Evolutionary conservation across 64 coral and sea anemone species (phyloP).

Genomic region (Montipora foliosa): DNA sequence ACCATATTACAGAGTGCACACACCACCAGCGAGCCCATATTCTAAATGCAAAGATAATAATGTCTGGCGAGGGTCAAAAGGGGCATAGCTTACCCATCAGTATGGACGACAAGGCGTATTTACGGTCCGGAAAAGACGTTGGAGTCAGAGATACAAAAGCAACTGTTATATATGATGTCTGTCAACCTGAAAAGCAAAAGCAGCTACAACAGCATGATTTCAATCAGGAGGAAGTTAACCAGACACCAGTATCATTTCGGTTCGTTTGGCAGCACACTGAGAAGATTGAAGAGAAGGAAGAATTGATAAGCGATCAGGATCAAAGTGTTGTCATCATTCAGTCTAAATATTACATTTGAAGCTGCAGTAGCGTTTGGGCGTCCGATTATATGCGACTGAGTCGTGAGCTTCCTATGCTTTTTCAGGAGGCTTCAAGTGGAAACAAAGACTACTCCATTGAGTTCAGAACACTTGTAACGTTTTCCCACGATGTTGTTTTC

Average conservation of each 20-base stretch:
- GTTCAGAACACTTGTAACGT: conserved; percentile 25
- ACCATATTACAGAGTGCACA: neutral
- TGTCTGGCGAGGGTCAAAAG: conserved; percentile 53
- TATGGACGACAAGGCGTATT: conserved; percentile 36
- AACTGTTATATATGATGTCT: conserved; percentile 63
- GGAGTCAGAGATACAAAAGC: conserved; percentile 77
- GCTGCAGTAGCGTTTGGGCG: conserved; percentile 48
- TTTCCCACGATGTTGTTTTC: conserved; percentile 11
- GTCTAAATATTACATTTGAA: conserved; percentile 65
- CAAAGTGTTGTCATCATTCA: conserved; percentile 20
- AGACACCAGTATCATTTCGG: conserved; percentile 58
- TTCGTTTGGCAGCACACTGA: conserved; percentile 48
- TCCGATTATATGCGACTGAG: conserved; percentile 51
- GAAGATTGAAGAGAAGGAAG: conserved; percentile 59
- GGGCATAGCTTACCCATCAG: conserved; percentile 49
- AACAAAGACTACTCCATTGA: conserved; percentile 27
- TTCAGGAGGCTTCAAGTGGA: neutral
- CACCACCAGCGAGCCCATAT: conserved; percentile 70
- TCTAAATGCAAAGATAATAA: conserved; percentile 65
- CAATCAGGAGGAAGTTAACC: conserved; percentile 56
- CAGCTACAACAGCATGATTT: conserved; percentile 70
- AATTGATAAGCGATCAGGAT: conserved; percentile 21
- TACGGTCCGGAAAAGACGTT: conserved; percentile 38
- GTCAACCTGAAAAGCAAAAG: conserved; percentile 52
- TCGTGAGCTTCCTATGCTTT: conserved; percentile 31